phyloP scores from a whole-genome alignment of 2,797 vertebrate genomes.

The Kryptopterus vitreolus region DNA sequence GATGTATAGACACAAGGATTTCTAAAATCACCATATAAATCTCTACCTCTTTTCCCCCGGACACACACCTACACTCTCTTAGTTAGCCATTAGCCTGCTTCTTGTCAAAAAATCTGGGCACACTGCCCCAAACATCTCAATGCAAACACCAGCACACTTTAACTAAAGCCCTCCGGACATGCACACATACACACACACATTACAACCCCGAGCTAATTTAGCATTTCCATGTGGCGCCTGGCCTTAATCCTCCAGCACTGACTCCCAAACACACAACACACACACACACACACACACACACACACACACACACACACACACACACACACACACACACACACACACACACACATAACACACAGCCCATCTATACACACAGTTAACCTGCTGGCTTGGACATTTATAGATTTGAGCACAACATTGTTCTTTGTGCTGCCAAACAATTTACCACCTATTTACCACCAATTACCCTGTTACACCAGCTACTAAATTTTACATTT shows the following conservation, averaged over 20 bases:
- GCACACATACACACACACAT: conserved; percentile 43
- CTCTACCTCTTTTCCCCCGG: conserved; percentile 25
- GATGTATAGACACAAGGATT: neutral
- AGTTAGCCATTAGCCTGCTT: conserved; percentile 52
- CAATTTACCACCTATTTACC: conserved; percentile 55
- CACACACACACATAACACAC: conserved; percentile 36
- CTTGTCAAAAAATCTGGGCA: conserved; percentile 55
- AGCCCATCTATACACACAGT: conserved; percentile 32
- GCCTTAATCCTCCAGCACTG: conserved; percentile 65
- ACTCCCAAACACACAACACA: conserved; percentile 60
- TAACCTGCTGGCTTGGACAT: conserved; percentile 44
- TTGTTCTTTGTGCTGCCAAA: conserved; percentile 49
- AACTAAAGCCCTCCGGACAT: conserved; percentile 47
- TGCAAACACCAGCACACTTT: conserved; percentile 52
- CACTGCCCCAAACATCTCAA: conserved; percentile 46
- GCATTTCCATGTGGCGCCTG: conserved; percentile 67
- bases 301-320: conserved; percentile 39
- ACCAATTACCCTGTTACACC: conserved; percentile 49
- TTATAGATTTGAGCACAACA: conserved; percentile 48
- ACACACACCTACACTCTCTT: conserved; percentile 41
- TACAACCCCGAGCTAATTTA: conserved; percentile 67
- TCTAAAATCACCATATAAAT: conserved; percentile 17
- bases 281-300: conserved; percentile 42
- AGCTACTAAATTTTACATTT: conserved; percentile 34
- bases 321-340: conserved; percentile 32